A percentile compares a stretch with the other conserved stretches of the same genome.
phyloP scores from a whole-genome alignment of 2,797 vertebrate genomes.

The Tokudaia muenninki region DNA sequence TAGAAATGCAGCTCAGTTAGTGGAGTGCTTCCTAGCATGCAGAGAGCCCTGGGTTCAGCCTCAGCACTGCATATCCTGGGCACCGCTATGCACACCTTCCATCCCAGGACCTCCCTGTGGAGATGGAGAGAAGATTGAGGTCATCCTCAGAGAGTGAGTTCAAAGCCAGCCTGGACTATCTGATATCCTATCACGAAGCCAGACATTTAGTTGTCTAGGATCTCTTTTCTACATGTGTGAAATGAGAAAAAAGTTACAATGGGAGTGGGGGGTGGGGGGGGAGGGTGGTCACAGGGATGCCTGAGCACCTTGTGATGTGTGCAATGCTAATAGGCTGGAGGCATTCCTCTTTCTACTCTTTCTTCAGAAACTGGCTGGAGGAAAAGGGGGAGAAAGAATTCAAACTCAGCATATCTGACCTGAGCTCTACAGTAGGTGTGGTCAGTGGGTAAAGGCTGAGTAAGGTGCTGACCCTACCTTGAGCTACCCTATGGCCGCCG shows the following conservation, averaged over 20 bases:
- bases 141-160: not conserved
- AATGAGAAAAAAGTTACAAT: not conserved
- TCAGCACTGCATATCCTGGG: not conserved
- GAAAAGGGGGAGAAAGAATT: not conserved
- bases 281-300: not conserved
- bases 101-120: not conserved
- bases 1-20: too few species aligned
- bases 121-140: not conserved
- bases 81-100: not conserved
- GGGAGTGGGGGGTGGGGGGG: too few species aligned
- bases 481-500: not conserved
- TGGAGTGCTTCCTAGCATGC: not conserved
- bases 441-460: not conserved
- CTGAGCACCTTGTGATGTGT: not conserved
- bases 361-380: conserved; percentile 24
- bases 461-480: not conserved
- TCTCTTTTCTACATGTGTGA: not conserved
- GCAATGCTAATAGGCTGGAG: not conserved
- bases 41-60: not conserved
- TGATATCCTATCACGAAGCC: not conserved
- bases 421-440: not conserved
- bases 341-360: not conserved
- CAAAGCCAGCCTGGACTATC: not conserved
- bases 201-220: not conserved
- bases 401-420: not conserved